Evolutionary conservation across 2,113 vertebrate genomes (phyloP).

Genomic region (Poecile atricapillus): DNA sequence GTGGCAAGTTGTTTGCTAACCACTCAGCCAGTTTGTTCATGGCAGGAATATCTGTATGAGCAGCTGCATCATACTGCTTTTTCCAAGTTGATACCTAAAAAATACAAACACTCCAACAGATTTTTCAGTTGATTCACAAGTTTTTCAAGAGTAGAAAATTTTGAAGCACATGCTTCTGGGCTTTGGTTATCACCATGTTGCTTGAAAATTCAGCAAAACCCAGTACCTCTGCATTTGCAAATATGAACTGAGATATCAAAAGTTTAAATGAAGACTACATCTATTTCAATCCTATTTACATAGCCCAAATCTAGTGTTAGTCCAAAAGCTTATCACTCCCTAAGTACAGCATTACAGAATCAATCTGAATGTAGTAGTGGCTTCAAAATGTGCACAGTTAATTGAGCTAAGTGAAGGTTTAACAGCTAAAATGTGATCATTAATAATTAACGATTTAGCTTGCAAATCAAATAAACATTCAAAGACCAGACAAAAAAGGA

Average conservation of each 20-base stretch:
- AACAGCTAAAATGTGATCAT: not conserved
- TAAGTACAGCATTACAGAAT: not conserved
- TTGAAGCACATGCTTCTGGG: not conserved
- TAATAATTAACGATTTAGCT: not conserved
- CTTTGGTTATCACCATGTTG: not conserved
- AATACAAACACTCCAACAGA: not conserved
- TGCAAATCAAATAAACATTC: not conserved
- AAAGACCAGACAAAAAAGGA: not conserved
- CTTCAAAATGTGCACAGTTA: not conserved
- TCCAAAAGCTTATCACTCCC: not conserved
- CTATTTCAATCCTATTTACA: not conserved
- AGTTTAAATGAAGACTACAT: not conserved
- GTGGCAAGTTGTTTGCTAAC: slow-evolving; percentile 84
- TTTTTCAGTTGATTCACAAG: not conserved
- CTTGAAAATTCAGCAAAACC: not conserved
- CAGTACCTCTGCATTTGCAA: not conserved
- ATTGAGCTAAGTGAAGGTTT: not conserved
- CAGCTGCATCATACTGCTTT: slow-evolving; percentile 85
- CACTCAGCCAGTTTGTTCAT: slow-evolving; percentile 85
- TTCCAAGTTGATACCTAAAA: slow-evolving; percentile 88
- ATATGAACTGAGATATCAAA: not conserved
- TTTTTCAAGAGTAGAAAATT: not conserved
- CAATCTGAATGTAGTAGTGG: not conserved
- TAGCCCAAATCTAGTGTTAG: not conserved
- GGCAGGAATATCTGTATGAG: slow-evolving; percentile 81